Evolutionary conservation across 1,140 invertebrate genomes (phyloP), one percentile per base, ranked within the genome.

Genomic region (Dermatophagoides farinae): DNA sequence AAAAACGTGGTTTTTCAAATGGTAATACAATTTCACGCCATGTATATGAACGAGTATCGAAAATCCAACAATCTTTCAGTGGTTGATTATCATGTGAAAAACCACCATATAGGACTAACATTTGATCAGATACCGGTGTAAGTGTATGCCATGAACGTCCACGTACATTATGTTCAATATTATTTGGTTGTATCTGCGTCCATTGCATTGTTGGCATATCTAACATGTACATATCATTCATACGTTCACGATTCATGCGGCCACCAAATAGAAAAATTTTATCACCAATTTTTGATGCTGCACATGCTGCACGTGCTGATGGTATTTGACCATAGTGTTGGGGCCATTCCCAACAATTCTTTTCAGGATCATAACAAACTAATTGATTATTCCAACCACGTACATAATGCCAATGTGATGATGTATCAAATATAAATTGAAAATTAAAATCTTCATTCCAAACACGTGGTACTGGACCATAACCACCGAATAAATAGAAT

Each of bases 331-430:
- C 70, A 68, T 71, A 64, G 37, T 65, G 69, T 54, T 63, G 44
- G 31, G 72, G 70, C 64, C 68, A 72, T 23, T 59, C 65, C 73
- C 73, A 74, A 11, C 53, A 1, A 41, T 64, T 53, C 6, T 75
- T 64, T 79, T 78, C 67, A 81, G 77, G 86, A 91, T 91, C 66
- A 86, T 78, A 78, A 90, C 77, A 46, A 68, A 62, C 31, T 64
- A 62, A 31, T 40, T 59, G 62, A 47, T 64, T 57, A 31, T 64
- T 64, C 53, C 61, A 64, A 52, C 52, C 61, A 22, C 39, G 25
- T 44, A 9, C 1, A 40, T 62, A 39, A 66, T 67, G n/a, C 57
- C 44, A 66, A 47, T 52, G 57, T 23, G 44, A 43, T 22, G 53
- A 64, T 31, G 62, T 50, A 61, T 71, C 66, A 47, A 61, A 51